Conservation (phyloP, 37 sponge, comb jelly and placozoan genomes). For the Theonella swinhoei region DNA sequence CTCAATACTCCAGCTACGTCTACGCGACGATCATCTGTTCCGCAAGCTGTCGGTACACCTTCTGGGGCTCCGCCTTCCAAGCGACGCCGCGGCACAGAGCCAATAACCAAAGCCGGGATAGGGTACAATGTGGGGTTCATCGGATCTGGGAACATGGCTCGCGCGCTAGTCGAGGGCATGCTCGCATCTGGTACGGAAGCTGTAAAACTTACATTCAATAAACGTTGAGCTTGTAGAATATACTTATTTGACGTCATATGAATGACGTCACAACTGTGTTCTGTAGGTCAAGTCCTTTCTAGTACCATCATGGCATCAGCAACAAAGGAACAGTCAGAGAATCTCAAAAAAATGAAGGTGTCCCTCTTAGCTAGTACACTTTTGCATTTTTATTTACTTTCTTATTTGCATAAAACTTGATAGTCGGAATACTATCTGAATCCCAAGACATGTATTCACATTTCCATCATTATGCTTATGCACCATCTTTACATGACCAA, state of each 20-base stretch:
- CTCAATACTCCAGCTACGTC: not conserved
- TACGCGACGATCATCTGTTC: not conserved
- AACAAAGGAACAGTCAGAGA: conserved; percentile 34
- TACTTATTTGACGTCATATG: not conserved
- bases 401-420: not conserved
- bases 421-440: too few relatives aligned
- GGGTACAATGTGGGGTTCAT: conserved; percentile 74
- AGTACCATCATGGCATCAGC: conserved; percentile 49
- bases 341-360: conserved; percentile 66
- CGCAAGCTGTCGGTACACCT: not conserved
- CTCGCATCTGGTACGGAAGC: conserved; percentile 60
- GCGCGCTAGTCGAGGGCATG: conserved; percentile 81
- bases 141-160: conserved; percentile 92
- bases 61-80: not conserved
- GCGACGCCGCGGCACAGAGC: not conserved
- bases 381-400: too few relatives aligned
- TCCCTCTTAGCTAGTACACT: too few relatives aligned
- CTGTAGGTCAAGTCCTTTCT: conserved; percentile 21
- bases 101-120: not conserved
- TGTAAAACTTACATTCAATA: too few relatives aligned
- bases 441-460: too few relatives aligned
- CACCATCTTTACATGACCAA: too few relatives aligned
- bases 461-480: too few relatives aligned
- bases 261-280: not conserved
- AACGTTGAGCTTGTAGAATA: too few relatives aligned